Percentiles rank a stretch among this genome's conserved stretches.
These are phyloP conservation scores for Perca schrenkii DNA, from an alignment of 2,113 vertebrate species.

Conservation along the genomic window DNA sequence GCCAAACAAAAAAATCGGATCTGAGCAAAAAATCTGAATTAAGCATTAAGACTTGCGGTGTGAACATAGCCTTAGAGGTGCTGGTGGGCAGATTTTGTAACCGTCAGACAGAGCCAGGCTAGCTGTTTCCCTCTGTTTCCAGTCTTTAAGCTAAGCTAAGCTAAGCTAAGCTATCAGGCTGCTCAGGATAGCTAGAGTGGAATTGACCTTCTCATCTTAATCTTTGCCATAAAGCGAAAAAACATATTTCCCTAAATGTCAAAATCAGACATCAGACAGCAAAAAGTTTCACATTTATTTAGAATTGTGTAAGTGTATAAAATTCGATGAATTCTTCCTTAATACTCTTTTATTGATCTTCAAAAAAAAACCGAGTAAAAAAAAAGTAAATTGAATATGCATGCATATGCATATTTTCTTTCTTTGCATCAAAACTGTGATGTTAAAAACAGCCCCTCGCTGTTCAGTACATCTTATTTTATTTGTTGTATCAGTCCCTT, in stretches of 20 bases:
- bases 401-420: too few species aligned
- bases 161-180: constrained; percentile 1
- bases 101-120: background rate
- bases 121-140: background rate
- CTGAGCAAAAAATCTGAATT: too few species aligned
- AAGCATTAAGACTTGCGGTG: too few species aligned
- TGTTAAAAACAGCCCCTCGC: background rate
- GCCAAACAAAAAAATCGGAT: too few species aligned
- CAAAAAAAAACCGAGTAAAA: too few species aligned
- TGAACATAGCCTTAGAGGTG: background rate
- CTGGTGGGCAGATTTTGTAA: background rate
- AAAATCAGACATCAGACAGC: background rate
- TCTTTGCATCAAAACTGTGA: background rate
- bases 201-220: background rate
- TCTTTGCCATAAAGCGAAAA: background rate
- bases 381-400: background rate
- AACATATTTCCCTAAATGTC: background rate
- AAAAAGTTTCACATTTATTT: background rate
- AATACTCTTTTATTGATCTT: background rate
- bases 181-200: background rate
- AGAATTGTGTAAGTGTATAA: background rate
- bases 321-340: background rate
- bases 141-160: constrained; percentile 5
- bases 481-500: background rate
- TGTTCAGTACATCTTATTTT: background rate